Evolutionary conservation across 2,797 vertebrate genomes (phyloP), one percentile per base, ranked within the genome.

Genomic region (Fistularia tabacaria): DNA sequence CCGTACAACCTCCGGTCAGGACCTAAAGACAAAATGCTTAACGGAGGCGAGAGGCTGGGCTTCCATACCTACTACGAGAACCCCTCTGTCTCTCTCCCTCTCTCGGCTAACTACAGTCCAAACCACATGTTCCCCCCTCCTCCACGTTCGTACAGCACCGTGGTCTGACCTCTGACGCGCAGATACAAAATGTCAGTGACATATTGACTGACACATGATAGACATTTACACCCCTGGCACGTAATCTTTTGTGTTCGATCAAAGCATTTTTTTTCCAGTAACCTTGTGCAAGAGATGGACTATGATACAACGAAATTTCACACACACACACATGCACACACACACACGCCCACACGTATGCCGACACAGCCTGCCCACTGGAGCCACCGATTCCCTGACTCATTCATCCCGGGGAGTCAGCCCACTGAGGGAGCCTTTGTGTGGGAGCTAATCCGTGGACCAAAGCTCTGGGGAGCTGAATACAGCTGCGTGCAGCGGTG

Each of bases 101-200:
- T 93, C 81, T 81, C 79, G 37, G 62, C 87, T 85, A 89, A 87
- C 64, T 84, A 74, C 79, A 68, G 86, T 12, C 81, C 88, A 45
- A 78, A 74, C 0, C 93, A 95, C 81, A 68, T 83, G 76, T 93
- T 93, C 84, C 91, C 36, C 87, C 91, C 88, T 66, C 92, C 79
- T 0, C 83, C 77, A 14, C 92, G 91, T 66, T 92, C 95, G 77
- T 86, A 97, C 89, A 97, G 95, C 90, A 98, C 96, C 25, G 91
- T 95, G 6, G 96, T 97, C 79, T 98, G 89, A 95, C 70, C 77
- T 47, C 53, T 13, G 52, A 52, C 13, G 38, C 69, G 57, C 39
- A 25, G 25, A 25, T 25, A 2, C 38, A 4, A 25, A 25, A 51
- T 44, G 37, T 14, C 46, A 36, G 11, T 7, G 7, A 49, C 48